Percentiles rank a stretch among this genome's conserved stretches.
Conservation (phyloP, 2,888 invertebrate species). For the Branchellion lobata region DNA sequence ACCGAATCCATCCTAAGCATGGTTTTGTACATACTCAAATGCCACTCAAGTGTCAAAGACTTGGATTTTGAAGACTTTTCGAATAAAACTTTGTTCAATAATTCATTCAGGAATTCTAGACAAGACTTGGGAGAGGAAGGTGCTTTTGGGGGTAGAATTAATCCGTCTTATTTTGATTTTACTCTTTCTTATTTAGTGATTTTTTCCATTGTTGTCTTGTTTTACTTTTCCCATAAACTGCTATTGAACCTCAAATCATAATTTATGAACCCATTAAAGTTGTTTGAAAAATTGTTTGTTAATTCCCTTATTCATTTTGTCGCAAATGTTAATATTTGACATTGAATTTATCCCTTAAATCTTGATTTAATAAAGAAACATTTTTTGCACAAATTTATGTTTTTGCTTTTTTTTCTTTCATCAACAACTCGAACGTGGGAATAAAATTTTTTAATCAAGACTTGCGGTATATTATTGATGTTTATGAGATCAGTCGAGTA, state of each 20-base stretch:
- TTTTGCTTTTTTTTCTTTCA: too few relatives aligned
- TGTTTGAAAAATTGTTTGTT: neutral
- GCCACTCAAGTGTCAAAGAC: neutral
- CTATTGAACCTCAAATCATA: neutral
- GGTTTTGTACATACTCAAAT: neutral
- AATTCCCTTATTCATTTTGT: too few relatives aligned
- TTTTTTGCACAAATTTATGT: too few relatives aligned
- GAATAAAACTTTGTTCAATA: neutral
- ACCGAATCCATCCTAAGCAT: neutral
- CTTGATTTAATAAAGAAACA: too few relatives aligned
- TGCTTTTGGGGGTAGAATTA: neutral
- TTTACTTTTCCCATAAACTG: neutral
- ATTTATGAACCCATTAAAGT: neutral
- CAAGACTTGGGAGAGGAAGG: neutral
- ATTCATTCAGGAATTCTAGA: neutral
- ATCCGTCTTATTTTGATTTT: slow-evolving; percentile 1
- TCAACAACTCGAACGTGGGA: too few relatives aligned
- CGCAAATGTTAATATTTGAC: too few relatives aligned
- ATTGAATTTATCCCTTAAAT: too few relatives aligned
- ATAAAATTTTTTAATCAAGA: too few relatives aligned
- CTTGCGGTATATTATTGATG: too few relatives aligned
- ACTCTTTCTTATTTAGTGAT: neutral
- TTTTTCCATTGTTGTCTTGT: neutral
- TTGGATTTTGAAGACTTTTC: neutral
- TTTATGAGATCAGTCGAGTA: too few relatives aligned